phyloP scores from a whole-genome alignment of 2,797 vertebrate species.

The Anguilla anguilla region DNA sequence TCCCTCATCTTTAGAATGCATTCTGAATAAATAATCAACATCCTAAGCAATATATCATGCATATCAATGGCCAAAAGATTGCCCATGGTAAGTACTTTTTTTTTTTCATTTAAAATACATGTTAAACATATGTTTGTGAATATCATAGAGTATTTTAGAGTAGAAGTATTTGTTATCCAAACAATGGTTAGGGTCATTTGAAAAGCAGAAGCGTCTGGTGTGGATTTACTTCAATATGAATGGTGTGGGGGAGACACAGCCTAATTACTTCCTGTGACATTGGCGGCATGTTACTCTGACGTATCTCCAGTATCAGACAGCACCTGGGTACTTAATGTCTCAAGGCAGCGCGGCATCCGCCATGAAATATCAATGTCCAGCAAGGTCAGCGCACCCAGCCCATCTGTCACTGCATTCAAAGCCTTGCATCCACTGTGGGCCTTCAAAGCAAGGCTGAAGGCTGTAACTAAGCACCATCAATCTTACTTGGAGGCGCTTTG shows the following conservation, averaged over 20 bases:
- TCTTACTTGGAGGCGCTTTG: slow-evolving; percentile 67
- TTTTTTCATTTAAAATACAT: not conserved
- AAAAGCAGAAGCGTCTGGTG: not conserved
- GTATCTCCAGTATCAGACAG: slow-evolving; percentile 11
- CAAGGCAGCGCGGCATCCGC: not conserved
- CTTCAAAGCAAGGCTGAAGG: slow-evolving; percentile 65
- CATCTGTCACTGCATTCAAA: slow-evolving; percentile 71
- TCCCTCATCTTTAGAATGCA: not conserved
- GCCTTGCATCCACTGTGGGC: slow-evolving; percentile 62
- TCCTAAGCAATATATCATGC: too few species aligned
- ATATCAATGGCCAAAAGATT: not conserved
- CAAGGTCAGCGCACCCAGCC: slow-evolving; percentile 73
- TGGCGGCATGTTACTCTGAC: not conserved
- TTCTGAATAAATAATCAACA: not conserved
- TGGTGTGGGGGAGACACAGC: not conserved
- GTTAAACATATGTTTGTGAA: not conserved
- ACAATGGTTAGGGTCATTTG: not conserved
- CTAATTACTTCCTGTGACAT: not conserved
- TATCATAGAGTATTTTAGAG: not conserved
- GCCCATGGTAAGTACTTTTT: not conserved
- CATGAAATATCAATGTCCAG: slow-evolving; percentile 50
- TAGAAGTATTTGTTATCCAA: not conserved
- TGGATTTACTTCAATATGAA: not conserved
- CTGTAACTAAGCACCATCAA: slow-evolving; percentile 72
- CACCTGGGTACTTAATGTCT: not conserved